Conservation (phyloP, 1,140 invertebrate species). For the Drosophila gunungcola region DNA sequence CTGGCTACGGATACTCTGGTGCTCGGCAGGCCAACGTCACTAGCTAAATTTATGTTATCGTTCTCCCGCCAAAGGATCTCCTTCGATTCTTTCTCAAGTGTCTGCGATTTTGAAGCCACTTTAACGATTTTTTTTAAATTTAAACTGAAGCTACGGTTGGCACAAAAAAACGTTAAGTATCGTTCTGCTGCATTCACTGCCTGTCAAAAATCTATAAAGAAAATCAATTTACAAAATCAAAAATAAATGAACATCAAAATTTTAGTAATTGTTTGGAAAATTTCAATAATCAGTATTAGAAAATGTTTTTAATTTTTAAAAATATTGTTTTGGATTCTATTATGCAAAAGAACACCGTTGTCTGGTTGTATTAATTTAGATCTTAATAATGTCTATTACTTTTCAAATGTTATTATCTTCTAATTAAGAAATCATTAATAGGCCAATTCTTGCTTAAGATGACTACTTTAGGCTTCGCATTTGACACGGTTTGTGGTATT, state of each 20-base stretch:
- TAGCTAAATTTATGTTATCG: constrained; percentile 8
- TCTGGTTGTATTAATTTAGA: no score
- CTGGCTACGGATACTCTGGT: constrained; percentile 7
- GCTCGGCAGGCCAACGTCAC: constrained; percentile 10
- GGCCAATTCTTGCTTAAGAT: neutral
- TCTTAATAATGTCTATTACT: no score
- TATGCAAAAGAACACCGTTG: no score
- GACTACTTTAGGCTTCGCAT: neutral
- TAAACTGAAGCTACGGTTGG: neutral
- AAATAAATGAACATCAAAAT: constrained; percentile 3
- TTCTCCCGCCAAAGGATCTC: no score
- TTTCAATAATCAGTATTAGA: no score
- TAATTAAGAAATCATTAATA: neutral
- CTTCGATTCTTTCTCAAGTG: no score
- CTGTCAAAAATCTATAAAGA: no score
- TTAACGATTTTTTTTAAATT: neutral
- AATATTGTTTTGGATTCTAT: neutral
- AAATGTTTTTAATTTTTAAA: no score
- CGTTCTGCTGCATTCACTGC: neutral
- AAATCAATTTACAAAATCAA: neutral
- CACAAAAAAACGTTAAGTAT: neutral
- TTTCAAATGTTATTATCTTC: no score
- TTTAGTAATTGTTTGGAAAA: neutral
- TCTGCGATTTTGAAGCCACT: no score
- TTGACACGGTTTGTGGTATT: constrained; percentile 1